phyloP scores from a whole-genome alignment of 2,113 vertebrate genomes.

The Datnioides undecimradiatus region DNA sequence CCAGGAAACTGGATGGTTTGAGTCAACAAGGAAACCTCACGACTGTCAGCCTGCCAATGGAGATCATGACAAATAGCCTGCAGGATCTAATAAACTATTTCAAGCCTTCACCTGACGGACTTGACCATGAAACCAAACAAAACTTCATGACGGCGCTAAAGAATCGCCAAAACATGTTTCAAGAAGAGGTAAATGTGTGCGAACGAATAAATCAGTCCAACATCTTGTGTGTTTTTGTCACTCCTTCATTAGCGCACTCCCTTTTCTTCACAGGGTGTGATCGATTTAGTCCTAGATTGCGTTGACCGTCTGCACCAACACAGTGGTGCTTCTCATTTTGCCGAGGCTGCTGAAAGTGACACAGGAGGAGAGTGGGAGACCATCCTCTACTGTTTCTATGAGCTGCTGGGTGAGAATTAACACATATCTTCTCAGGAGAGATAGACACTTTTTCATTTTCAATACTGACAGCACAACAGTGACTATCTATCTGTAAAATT shows the following conservation, averaged over 20 bases:
- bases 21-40: conserved; percentile 85
- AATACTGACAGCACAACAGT: background rate
- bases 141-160: conserved; percentile 87
- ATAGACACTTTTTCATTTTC: background rate
- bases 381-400: conserved; percentile 90
- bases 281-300: conserved; percentile 92
- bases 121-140: conserved; percentile 90
- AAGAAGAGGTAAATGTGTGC: conserved; percentile 91
- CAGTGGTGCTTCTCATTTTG: conserved; percentile 87
- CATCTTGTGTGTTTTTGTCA: background rate
- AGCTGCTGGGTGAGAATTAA: conserved; percentile 90
- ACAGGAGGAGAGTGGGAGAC: conserved; percentile 89
- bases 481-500: no score
- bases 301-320: conserved; percentile 92
- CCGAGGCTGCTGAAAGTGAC: conserved; percentile 87
- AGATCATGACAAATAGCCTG: conserved; percentile 88
- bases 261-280: conserved; percentile 87
- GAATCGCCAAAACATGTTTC: conserved; percentile 95
- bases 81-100: conserved; percentile 94
- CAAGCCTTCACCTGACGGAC: conserved; percentile 85
- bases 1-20: conserved; percentile 89
- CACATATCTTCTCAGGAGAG: background rate
- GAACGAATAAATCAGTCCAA: background rate
- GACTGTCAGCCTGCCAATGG: conserved; percentile 79
- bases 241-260: background rate